Conservation (phyloP, 2,797 vertebrate species). For the Manis javanica region DNA sequence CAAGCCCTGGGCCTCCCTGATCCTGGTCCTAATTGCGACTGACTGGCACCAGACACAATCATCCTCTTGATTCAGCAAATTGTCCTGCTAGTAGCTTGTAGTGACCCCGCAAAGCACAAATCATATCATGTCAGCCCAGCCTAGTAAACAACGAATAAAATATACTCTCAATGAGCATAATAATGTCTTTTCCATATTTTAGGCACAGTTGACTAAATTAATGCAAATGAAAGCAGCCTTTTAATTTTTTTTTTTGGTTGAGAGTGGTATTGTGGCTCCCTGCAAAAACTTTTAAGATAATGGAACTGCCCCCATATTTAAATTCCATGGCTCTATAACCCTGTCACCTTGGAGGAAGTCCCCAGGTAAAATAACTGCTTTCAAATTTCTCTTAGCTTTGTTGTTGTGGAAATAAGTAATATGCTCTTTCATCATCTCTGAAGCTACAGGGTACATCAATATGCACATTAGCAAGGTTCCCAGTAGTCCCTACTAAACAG, state of each 20-base stretch:
- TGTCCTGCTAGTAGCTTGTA: constrained; percentile 91
- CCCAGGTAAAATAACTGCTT: constrained; percentile 70
- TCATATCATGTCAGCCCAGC: constrained; percentile 93
- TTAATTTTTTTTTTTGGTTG: constrained; percentile 25
- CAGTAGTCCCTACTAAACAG: constrained; percentile 55
- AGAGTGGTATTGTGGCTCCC: constrained; percentile 9
- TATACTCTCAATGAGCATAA: constrained; percentile 83
- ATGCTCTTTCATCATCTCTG: constrained; percentile 66
- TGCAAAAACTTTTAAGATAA: constrained; percentile 57
- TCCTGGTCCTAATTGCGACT: constrained; percentile 98
- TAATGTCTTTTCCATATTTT: constrained; percentile 79
- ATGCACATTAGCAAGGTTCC: constrained; percentile 62
- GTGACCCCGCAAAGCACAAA: constrained; percentile 93
- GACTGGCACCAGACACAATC: constrained; percentile 99
- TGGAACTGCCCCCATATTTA: not conserved
- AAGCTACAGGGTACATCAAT: constrained; percentile 67
- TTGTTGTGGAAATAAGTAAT: constrained; percentile 81
- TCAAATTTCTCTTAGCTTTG: constrained; percentile 71
- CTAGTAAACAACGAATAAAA: constrained; percentile 90
- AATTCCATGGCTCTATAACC: not conserved
- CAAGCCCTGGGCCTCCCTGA: constrained; percentile 90
- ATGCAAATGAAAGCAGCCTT: constrained; percentile 77
- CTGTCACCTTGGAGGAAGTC: constrained; percentile 77
- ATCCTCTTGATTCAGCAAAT: constrained; percentile 95
- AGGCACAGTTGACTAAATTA: constrained; percentile 69